Base-by-base conservation (phyloP, 1,140 invertebrate genomes). In the Euschistus heros region DNA sequence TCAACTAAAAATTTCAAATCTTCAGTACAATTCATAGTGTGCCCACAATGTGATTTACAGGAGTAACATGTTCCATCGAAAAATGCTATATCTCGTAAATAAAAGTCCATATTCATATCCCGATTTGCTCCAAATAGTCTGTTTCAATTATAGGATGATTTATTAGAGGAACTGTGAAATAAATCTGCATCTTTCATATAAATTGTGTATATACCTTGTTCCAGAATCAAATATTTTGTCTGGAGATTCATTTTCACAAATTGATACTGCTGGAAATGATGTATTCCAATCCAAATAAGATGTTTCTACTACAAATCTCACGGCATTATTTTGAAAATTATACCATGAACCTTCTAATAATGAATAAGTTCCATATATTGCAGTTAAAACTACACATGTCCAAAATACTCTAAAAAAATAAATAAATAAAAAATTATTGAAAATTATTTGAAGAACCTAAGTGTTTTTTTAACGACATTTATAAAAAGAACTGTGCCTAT, bases 241-340 rank as follows among this genome's bases (percentile, higher is more conserved):
- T 26, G 67, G 67, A 10, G 70, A 69, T 22, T 72, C 68, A 14
- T 66, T 65, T 63, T 73, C 69, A 66, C 85, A 87, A 17, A 86
- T 78, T 20, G 79, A 78, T 50, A 87, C 74, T 0, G 85, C 78
- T 0, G 86, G 85, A 66, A 88, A 87, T 27, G 82, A 71, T 0
- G 84, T 85, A 66, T 83, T 74, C 85, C 86, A 88, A 65, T 85
- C 79, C n/a, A 84, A 77, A 72, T 86, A 87, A 1, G 79, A 82
- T 2, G 84, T 86, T 67, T 87, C 85, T 14, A 84, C 81, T 6
- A 84, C 85, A 70, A 88, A 86, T 60, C 83, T 86, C 61, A 87
- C 83, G 0, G 85, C 70, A 66, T 82, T 80, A 68, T 82, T 78
- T 62, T 78, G 74, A 68, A 79, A 84, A 18, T 80, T 79, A 20